phyloP scores from a whole-genome alignment of 2,797 vertebrate species.

The Semotilus atromaculatus region DNA sequence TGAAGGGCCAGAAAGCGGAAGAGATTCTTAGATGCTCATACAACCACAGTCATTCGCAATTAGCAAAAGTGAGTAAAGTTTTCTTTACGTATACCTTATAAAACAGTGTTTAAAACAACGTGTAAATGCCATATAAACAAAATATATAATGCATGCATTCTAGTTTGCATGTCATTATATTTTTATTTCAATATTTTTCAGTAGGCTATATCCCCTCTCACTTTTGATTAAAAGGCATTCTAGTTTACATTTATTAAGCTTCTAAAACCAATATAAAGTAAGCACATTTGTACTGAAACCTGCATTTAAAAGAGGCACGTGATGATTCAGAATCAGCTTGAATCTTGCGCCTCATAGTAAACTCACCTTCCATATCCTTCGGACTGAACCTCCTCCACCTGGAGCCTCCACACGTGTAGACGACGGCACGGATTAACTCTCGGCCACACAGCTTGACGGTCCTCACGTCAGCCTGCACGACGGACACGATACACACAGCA shows the following conservation, averaged over 20 bases:
- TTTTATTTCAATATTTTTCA: not conserved
- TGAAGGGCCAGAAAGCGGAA: slow-evolving; percentile 5
- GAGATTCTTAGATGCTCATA: slow-evolving; percentile 2
- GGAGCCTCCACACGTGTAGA: slow-evolving; percentile 85
- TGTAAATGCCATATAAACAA: not conserved
- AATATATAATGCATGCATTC: not conserved
- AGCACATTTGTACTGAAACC: not conserved
- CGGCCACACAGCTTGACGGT: slow-evolving; percentile 80
- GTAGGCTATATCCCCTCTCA: not conserved
- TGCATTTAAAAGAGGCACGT: not conserved
- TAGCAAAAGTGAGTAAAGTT: slow-evolving; percentile 1
- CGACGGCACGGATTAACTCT: slow-evolving; percentile 81
- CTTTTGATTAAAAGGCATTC: not conserved
- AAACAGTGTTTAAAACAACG: not conserved
- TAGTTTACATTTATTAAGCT: not conserved
- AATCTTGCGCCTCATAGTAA: not conserved
- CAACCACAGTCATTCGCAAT: not conserved
- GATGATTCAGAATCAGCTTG: not conserved
- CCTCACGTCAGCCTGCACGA: slow-evolving; percentile 69
- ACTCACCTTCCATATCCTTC: slow-evolving; percentile 73
- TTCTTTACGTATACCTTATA: not conserved
- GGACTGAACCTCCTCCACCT: slow-evolving; percentile 79
- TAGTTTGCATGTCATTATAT: not conserved
- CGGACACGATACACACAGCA: slow-evolving; percentile 58
- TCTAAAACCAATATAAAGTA: not conserved